phyloP scores from a whole-genome alignment of 2,797 vertebrate genomes.

The Myotis vivesi region DNA sequence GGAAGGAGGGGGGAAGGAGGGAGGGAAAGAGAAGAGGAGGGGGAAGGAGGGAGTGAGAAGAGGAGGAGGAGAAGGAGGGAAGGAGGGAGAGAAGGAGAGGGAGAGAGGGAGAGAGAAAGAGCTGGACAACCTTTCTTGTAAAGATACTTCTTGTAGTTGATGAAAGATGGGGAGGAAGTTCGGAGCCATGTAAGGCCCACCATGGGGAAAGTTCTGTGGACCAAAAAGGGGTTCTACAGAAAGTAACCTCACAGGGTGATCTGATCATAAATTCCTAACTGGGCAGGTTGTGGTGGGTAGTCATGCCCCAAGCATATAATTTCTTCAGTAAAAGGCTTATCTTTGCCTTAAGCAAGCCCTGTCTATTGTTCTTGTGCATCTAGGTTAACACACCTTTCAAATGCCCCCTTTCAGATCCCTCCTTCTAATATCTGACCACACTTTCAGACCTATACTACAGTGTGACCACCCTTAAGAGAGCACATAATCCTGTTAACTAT shows the following conservation, averaged over 20 bases:
- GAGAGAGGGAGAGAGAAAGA: too few relatives aligned
- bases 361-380: background rate
- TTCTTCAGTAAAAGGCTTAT: background rate
- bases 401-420: background rate
- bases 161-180: background rate
- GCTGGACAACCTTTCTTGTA: too few relatives aligned
- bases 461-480: background rate
- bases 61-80: too few relatives aligned
- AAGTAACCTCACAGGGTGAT: background rate
- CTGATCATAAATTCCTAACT: background rate
- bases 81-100: too few relatives aligned
- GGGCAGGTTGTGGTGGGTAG: background rate
- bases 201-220: background rate
- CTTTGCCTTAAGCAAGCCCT: background rate
- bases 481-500: background rate
- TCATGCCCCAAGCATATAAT: background rate
- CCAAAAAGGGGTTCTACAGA: background rate
- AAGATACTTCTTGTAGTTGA: background rate
- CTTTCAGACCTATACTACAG: background rate
- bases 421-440: background rate
- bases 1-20: too few relatives aligned
- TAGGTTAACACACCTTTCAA: background rate
- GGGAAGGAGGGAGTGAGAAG: too few relatives aligned
- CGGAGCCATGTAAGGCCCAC: accelerated
- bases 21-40: too few relatives aligned